Evolutionary conservation across 2,113 vertebrate species (phyloP).

Genomic region (Calyptomena viridis): DNA sequence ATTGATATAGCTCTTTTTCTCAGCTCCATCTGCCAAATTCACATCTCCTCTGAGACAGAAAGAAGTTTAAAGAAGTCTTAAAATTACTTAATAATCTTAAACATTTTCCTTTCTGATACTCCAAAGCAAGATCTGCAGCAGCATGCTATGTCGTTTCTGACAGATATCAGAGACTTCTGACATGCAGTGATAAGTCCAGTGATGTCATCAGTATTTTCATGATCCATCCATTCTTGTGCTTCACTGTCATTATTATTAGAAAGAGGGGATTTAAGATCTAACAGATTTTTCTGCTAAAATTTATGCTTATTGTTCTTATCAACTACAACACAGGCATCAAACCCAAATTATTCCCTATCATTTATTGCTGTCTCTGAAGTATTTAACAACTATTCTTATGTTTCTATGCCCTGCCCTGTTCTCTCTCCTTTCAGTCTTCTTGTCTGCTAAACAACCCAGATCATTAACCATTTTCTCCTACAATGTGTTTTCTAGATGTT

Average conservation of each 20-base stretch:
- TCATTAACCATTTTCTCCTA: background rate
- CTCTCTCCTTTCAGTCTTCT: background rate
- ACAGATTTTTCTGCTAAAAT: background rate
- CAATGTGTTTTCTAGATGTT: background rate
- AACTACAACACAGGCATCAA: background rate
- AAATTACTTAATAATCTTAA: background rate
- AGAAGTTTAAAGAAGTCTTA: background rate
- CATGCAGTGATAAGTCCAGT: background rate
- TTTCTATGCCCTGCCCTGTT: background rate
- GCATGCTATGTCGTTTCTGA: background rate
- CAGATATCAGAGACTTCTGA: background rate
- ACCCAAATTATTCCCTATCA: background rate
- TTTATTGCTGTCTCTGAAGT: background rate
- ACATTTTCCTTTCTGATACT: background rate
- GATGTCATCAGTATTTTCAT: background rate
- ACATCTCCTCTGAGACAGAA: background rate
- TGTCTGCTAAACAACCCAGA: background rate
- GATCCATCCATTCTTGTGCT: background rate
- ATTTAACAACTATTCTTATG: background rate
- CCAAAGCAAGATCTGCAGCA: background rate
- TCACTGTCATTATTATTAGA: background rate
- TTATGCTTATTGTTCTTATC: background rate
- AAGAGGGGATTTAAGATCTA: background rate
- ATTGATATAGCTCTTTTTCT: background rate
- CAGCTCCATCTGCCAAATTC: background rate